phyloP scores from a whole-genome alignment of 2,797 vertebrate species.

The Gouania willdenowi region DNA sequence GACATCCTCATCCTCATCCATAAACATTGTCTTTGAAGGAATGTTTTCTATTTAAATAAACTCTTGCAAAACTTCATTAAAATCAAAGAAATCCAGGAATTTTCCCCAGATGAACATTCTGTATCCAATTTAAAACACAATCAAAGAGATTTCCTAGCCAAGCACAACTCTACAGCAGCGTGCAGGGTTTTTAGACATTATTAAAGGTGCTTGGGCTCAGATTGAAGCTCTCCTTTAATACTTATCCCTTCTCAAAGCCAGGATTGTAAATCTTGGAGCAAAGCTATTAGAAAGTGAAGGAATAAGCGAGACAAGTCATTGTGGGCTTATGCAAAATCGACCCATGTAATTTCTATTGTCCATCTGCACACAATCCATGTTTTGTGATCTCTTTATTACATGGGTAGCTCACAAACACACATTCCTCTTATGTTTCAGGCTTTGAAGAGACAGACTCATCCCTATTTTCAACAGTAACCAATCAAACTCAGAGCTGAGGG shows the following conservation, averaged over 20 bases:
- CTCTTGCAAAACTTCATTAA: too few relatives aligned
- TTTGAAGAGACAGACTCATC: conserved; percentile 76
- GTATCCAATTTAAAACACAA: conserved; percentile 3
- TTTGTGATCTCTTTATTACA: conserved; percentile 52
- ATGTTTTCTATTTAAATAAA: too few relatives aligned
- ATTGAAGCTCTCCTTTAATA: not conserved
- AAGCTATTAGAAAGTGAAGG: conserved; percentile 8
- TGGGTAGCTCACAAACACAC: conserved; percentile 18
- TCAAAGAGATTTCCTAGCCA: conserved; percentile 4
- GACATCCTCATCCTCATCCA: too few relatives aligned
- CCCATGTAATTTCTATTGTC: conserved; percentile 44
- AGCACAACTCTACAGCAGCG: conserved; percentile 15
- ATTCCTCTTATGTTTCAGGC: conserved; percentile 69
- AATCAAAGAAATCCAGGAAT: too few relatives aligned
- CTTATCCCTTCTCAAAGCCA: conserved; percentile 3
- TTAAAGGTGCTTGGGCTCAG: not conserved
- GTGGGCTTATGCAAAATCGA: conserved; percentile 23
- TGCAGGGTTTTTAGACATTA: not conserved
- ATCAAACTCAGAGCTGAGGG: conserved; percentile 72
- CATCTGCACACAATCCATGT: conserved; percentile 50
- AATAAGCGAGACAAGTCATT: conserved; percentile 13
- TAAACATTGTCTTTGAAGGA: too few relatives aligned
- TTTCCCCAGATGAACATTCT: too few relatives aligned
- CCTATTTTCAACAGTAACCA: conserved; percentile 80
- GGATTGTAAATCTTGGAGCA: conserved; percentile 7